Evolutionary conservation across 64 coral and sea anemone genomes (phyloP).

Genomic region (Exaiptasia diaphana): DNA sequence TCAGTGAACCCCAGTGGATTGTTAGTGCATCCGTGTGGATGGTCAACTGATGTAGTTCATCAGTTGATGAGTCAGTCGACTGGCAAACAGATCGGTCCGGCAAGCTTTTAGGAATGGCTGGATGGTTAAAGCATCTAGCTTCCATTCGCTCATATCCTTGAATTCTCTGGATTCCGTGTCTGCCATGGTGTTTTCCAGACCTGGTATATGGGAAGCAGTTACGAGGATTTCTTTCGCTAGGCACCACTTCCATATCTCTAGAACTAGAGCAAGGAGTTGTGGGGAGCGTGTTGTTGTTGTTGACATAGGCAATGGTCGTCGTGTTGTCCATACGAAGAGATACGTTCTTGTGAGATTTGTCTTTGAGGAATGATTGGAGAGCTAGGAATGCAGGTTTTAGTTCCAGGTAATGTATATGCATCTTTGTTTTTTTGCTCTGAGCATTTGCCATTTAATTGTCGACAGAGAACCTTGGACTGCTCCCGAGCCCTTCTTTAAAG

Average conservation of each 20-base stretch:
- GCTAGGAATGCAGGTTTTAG: conserved; percentile 3
- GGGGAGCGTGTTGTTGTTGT: conserved; percentile 23
- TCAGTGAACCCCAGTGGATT: background rate
- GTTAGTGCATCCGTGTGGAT: conserved; percentile 17
- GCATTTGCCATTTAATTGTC: background rate
- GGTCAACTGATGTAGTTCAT: conserved; percentile 28
- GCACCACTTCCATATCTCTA: conserved; percentile 12
- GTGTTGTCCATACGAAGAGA: conserved; percentile 24
- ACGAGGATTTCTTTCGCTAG: background rate
- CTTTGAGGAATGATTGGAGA: background rate
- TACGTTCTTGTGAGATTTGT: background rate
- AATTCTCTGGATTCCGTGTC: background rate
- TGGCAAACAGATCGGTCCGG: conserved; percentile 2
- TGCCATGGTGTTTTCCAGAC: background rate
- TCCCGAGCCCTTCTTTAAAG: background rate
- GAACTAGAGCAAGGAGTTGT: background rate
- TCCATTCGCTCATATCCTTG: background rate
- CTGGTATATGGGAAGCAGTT: conserved; percentile 20
- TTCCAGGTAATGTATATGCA: conserved; percentile 17
- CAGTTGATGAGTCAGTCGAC: conserved; percentile 21
- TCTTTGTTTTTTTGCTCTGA: background rate
- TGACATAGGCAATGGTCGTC: conserved; percentile 49
- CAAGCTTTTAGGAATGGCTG: background rate
- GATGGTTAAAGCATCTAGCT: background rate
- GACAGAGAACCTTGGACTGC: background rate